Evolutionary conservation across 2,888 invertebrate species (phyloP), one percentile per base, ranked within the genome.

Genomic region (Athrips mouffetella): DNA sequence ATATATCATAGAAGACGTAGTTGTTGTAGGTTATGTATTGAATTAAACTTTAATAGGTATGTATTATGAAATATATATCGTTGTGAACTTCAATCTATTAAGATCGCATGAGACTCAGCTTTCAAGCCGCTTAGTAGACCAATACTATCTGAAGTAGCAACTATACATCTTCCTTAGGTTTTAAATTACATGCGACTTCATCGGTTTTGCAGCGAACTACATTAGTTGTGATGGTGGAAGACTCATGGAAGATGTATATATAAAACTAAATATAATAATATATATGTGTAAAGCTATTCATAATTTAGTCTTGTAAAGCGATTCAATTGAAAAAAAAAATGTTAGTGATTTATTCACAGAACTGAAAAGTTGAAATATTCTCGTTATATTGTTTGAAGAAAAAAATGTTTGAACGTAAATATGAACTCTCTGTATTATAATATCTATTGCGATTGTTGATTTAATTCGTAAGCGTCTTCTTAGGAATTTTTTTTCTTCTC

Each of bases 311-410:
- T 62, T 72, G 56, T 73, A 69, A 70, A 75, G 67, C 67, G 68
- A 70, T 73, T 73, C 67, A 67, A 73, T 73, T 73, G 58, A 59
- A 70, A 66, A 71, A 75, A 76, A 66, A 71, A 76, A 76, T 76
- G 83, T 87, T 87, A 85, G 89, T 89, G 89, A 88, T 74, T 69
- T 64, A 83, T 82, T 88, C 88, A 89, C 89, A 87, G 89, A 85
- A 89, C 89, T 89, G 89, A 89, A 82, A 80, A 82, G 82, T 80
- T 84, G 70, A 78, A 73, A 80, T 83, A 80, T 83, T 82, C 80
- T 86, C 82, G 86, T 88, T 88, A 83, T 76, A 77, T 85, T 87
- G 76, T 83, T 84, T 80, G 70, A 75, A 73, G 76, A 79, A 45
- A 45, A 70, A 70, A 65, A 70, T 60, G 30, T 73, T 76, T 73